phyloP scores from a whole-genome alignment of 2,113 vertebrate species.

The Eudyptes chrysolophus region DNA sequence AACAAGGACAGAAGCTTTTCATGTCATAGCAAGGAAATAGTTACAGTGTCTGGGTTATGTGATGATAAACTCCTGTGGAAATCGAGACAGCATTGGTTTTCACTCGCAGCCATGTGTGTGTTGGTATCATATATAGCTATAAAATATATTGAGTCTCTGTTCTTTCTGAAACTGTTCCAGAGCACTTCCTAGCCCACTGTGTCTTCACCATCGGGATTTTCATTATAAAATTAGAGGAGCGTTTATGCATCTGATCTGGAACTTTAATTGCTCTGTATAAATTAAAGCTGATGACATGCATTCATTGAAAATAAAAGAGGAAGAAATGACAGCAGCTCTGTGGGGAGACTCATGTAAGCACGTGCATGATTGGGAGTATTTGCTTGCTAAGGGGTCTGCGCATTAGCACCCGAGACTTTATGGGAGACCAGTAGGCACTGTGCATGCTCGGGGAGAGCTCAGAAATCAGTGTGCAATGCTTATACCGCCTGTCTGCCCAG shows the following conservation, averaged over 20 bases:
- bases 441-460: not conserved
- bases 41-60: not conserved
- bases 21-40: not conserved
- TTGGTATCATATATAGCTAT: not conserved
- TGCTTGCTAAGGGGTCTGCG: not conserved
- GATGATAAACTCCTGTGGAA: not conserved
- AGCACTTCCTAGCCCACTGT: not conserved
- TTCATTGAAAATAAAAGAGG: not conserved
- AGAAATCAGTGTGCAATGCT: not conserved
- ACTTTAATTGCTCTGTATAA: not conserved
- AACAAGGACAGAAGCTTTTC: not conserved
- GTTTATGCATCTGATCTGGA: not conserved
- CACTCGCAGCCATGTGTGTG: not conserved
- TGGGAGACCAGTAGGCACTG: not conserved
- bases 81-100: not conserved
- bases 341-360: not conserved
- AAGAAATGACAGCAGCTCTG: not conserved
- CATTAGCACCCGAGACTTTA: not conserved
- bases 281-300: not conserved
- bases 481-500: fast-evolving
- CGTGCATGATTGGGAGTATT: not conserved
- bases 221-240: not conserved
- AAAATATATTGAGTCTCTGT: not conserved
- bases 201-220: not conserved
- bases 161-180: not conserved